These are phyloP conservation scores for Lasioglossum pauxillum DNA, from an alignment of 2,888 invertebrate genomes.

Conservation along the genomic window DNA sequence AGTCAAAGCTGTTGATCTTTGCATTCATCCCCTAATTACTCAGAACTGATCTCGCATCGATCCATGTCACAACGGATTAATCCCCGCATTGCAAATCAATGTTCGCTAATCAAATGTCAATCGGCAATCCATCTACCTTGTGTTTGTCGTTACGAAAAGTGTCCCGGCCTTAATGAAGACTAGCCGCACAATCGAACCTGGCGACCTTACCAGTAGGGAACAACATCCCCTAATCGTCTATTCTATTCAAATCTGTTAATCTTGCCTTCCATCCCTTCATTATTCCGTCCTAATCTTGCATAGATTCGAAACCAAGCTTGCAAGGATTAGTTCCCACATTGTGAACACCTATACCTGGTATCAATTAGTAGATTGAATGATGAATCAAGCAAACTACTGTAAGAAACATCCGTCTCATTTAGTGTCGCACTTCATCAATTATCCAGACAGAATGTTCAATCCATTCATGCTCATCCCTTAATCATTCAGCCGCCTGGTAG, in stretches of 20 bases:
- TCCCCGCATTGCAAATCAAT: not conserved
- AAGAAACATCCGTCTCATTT: too few species aligned
- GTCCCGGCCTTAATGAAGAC: not conserved
- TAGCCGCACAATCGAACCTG: not conserved
- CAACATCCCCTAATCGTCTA: not conserved
- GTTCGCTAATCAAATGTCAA: not conserved
- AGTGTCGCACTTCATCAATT: not conserved
- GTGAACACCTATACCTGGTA: not conserved
- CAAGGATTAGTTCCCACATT: not conserved
- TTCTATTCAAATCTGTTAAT: not conserved
- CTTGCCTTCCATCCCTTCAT: not conserved
- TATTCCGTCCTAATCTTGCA: not conserved
- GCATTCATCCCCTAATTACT: not conserved
- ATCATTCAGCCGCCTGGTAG: not conserved
- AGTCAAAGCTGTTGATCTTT: not conserved
- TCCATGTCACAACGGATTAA: not conserved
- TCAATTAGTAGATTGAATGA: not conserved
- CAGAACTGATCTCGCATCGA: not conserved
- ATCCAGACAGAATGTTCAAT: not conserved
- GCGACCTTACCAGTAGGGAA: not conserved
- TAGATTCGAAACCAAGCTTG: not conserved
- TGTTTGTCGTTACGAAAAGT: not conserved
- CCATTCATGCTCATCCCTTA: not conserved
- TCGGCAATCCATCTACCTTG: not conserved
- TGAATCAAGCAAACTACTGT: too few species aligned